phyloP scores from a whole-genome alignment of 2,888 invertebrate genomes.

The Nephrotoma flavescens region DNA sequence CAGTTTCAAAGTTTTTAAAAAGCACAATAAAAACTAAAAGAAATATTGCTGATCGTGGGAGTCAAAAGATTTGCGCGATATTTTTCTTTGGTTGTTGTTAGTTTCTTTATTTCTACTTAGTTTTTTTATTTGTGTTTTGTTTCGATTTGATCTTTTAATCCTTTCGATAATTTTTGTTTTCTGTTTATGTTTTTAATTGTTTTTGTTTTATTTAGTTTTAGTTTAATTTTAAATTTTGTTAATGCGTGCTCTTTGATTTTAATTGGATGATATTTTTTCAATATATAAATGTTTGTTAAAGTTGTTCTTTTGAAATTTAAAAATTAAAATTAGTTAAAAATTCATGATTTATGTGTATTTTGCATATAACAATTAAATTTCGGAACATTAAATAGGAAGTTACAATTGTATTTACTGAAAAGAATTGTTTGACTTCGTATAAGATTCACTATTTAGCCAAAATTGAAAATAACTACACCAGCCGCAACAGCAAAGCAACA shows the following conservation, averaged over 20 bases:
- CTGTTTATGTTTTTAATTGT: neutral
- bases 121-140: neutral
- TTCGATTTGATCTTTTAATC: constrained; percentile 3
- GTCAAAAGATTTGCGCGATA: constrained; percentile 3
- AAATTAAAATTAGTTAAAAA: neutral
- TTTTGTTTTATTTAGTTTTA: neutral
- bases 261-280: neutral
- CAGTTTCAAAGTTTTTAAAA: neutral
- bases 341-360: neutral
- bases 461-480: too few relatives aligned
- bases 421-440: too few relatives aligned
- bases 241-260: constrained; percentile 3
- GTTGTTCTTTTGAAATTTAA: neutral
- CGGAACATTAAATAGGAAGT: too few relatives aligned
- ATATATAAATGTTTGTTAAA: neutral
- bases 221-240: neutral
- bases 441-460: too few relatives aligned
- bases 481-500: too few relatives aligned
- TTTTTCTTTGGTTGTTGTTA: neutral
- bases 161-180: neutral
- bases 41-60: neutral
- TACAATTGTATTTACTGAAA: too few relatives aligned
- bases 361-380: neutral
- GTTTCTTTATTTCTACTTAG: neutral
- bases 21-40: neutral